Base-by-base conservation (phyloP, 2,888 invertebrate species). In the Baccha elongata region DNA sequence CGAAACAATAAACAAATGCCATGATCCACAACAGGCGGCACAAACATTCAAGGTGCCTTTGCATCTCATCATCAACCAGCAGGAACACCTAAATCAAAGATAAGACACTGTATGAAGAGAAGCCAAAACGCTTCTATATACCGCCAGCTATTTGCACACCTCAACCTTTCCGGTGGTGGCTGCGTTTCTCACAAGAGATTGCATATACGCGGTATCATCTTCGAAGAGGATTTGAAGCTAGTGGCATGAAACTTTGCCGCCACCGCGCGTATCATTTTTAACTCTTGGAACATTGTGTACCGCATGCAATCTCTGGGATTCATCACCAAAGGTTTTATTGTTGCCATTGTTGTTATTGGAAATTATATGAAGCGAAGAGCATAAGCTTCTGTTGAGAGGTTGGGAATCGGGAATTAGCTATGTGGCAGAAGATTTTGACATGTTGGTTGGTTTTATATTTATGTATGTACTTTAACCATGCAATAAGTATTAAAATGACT, bases 1-100 rank as follows among this genome's bases (percentile, higher is more conserved):
- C 72, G 73, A 73, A 73, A 78, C 83, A 73, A 73, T 78, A 73
- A 84, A 78, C 73, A 73, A 84, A 84, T 78, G 50, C 68, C 72
- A 64, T 64, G 73, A 69, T 78, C 67, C 44, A 32, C 68, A 62
- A 40, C 68, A 29, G 64, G 68, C 72, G 75, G 72, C 83, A 72
- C 46, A 52, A 10, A 53, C 60, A 75, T 67, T 75, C 81, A 69
- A 80, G 68, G 42, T 64, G 55, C 68, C 42, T 67, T 62, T 73
- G 21, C 53, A 60, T 52, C 58, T 65, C 80, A 74, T 80, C 58
- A 60, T 52, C 50, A 58, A 19, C 58, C 58, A 71, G 52, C 69
- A 52, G 52, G 68, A 69, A 64, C 67, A 64, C 69, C 29, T 62
- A 65, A 71, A 81, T 83, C 76, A 72, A 60, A 68, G 81, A 83